Conservation (phyloP, 2,888 invertebrate genomes). For the Eupithecia inturbata region DNA sequence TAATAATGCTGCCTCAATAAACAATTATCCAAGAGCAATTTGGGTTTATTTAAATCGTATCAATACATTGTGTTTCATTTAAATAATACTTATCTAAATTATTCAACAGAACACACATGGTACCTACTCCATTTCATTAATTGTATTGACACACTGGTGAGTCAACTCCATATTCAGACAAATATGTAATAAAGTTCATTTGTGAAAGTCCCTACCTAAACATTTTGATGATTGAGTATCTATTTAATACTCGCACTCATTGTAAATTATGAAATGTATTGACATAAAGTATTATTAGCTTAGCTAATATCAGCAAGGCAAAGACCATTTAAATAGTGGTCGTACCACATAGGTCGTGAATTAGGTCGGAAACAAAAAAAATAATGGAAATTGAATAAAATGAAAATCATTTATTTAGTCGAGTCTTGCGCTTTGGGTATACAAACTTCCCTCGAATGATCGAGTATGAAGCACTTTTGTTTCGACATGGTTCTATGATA, state of each 20-base stretch:
- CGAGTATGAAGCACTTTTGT: background rate
- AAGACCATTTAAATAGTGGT: background rate
- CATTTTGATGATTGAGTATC: background rate
- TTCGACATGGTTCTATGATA: background rate
- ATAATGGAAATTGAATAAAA: too few relatives aligned
- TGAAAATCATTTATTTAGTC: too few relatives aligned
- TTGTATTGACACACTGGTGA: conserved; percentile 13
- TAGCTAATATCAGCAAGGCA: background rate
- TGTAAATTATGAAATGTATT: background rate
- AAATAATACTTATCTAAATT: conserved; percentile 5
- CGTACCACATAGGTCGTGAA: too few relatives aligned
- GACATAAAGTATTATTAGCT: background rate
- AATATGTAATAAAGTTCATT: conserved; percentile 13
- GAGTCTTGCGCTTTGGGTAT: background rate
- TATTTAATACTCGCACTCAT: background rate
- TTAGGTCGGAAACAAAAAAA: background rate
- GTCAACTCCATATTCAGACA: conserved; percentile 4
- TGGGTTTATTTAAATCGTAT: too few relatives aligned
- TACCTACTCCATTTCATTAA: conserved; percentile 4
- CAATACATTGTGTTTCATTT: conserved; percentile 9
- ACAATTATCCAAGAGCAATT: background rate
- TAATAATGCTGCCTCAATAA: background rate
- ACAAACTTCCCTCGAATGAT: background rate
- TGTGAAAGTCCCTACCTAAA: conserved; percentile 6
- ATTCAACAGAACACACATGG: conserved; percentile 13